A percentile compares a stretch with the other conserved stretches of the same genome.
These are phyloP conservation scores for Arge pagana DNA, from an alignment of 2,888 invertebrate genomes.

Conservation along the genomic window DNA sequence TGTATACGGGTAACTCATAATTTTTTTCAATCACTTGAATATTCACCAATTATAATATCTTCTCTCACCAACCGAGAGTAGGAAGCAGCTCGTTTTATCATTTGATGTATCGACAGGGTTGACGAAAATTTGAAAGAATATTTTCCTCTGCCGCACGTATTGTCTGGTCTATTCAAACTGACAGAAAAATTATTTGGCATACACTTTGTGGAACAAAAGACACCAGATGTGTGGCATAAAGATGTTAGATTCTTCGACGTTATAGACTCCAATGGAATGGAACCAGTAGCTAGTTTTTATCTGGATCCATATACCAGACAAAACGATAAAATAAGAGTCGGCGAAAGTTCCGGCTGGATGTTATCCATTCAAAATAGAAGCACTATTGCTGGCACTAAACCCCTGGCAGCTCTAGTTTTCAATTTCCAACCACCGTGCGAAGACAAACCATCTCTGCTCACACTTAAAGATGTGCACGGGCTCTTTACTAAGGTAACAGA, in stretches of 20 bases:
- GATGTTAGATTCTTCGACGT: conserved; percentile 85
- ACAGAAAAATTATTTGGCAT: conserved; percentile 80
- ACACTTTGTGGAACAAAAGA: conserved; percentile 69
- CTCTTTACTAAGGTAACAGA: conserved; percentile 72
- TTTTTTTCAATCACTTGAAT: too few species aligned
- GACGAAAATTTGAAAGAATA: conserved; percentile 76
- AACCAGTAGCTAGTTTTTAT: conserved; percentile 81
- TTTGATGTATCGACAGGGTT: conserved; percentile 53
- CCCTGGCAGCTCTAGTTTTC: conserved; percentile 81
- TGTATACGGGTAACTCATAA: conserved; percentile 62
- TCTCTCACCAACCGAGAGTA: background rate
- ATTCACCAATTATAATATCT: too few species aligned
- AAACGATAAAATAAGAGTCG: conserved; percentile 66
- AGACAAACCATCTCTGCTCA: conserved; percentile 72
- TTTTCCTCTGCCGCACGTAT: conserved; percentile 80
- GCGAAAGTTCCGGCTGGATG: conserved; percentile 75
- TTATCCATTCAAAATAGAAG: conserved; percentile 78
- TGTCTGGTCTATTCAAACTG: conserved; percentile 77
- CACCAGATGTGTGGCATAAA: conserved; percentile 80
- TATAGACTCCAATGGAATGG: conserved; percentile 68
- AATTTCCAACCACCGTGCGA: conserved; percentile 74
- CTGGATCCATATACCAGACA: conserved; percentile 78
- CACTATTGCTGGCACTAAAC: conserved; percentile 66
- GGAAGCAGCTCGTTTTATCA: conserved; percentile 20
- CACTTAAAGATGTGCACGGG: conserved; percentile 74